These are phyloP conservation scores for Drosophila tropicalis DNA, from an alignment of 1,140 invertebrate genomes.

Conservation along the genomic window DNA sequence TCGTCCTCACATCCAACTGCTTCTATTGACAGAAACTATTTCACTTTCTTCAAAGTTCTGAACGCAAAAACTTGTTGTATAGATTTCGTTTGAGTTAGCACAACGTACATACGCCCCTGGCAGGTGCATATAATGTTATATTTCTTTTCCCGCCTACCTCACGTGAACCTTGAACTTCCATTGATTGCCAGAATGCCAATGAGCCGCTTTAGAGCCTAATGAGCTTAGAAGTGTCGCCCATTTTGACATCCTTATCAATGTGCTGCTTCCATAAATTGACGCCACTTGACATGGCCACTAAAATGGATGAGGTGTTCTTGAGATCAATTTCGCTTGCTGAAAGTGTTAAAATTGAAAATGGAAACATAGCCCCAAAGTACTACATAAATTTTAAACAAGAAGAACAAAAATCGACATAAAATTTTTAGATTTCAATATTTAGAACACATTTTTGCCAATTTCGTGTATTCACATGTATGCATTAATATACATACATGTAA, in stretches of 20 bases:
- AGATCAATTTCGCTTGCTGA: neutral
- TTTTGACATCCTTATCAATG: conserved; percentile 27
- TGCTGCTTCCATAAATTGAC: neutral
- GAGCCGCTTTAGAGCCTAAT: conserved; percentile 29
- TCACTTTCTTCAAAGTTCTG: conserved; percentile 18
- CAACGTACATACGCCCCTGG: neutral
- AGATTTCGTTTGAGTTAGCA: neutral
- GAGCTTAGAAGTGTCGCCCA: conserved; percentile 32
- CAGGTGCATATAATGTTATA: conserved; percentile 16
- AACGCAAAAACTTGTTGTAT: conserved; percentile 9
- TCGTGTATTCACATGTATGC: conserved; percentile 33
- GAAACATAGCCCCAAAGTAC: too few relatives aligned
- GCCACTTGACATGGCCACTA: neutral
- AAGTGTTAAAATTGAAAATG: neutral
- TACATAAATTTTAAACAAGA: too few relatives aligned
- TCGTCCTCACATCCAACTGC: conserved; percentile 16
- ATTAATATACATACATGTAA: too few relatives aligned
- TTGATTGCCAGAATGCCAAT: neutral
- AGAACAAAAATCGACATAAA: too few relatives aligned
- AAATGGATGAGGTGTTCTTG: neutral
- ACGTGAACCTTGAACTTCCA: conserved; percentile 36
- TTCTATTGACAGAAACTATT: conserved; percentile 50
- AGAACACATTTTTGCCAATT: conserved; percentile 24
- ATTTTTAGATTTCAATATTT: neutral
- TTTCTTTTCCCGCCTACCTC: conserved; percentile 25